phyloP scores from a whole-genome alignment of 2,797 vertebrate species.

The Lepilemur ruficaudatus region DNA sequence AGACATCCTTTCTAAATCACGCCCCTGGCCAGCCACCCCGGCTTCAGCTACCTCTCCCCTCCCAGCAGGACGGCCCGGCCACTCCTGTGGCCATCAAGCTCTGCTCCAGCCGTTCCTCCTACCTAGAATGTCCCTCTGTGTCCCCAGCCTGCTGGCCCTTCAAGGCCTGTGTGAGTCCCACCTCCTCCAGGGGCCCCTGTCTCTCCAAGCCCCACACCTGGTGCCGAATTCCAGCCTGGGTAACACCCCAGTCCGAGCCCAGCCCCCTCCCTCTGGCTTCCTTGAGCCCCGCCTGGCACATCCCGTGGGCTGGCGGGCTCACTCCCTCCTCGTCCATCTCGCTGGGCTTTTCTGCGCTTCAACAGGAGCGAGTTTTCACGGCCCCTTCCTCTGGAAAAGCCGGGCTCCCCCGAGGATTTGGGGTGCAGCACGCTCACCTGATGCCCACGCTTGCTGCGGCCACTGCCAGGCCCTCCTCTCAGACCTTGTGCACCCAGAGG shows the following conservation, averaged over 20 bases:
- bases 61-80: fast-evolving
- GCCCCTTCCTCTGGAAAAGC: not conserved
- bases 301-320: fast-evolving
- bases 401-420: fast-evolving
- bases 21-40: fast-evolving
- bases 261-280: not conserved
- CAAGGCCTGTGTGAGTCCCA: not conserved
- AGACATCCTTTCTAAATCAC: fast-evolving
- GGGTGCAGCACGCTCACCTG: slow-evolving; percentile 14
- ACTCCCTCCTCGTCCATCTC: no score
- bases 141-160: not conserved
- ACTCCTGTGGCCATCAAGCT: not conserved
- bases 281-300: fast-evolving
- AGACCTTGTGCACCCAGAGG: not conserved
- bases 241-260: not conserved
- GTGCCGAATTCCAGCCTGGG: not conserved
- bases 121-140: fast-evolving
- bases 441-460: fast-evolving
- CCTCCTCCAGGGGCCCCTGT: not conserved
- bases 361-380: fast-evolving
- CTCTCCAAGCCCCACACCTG: not conserved
- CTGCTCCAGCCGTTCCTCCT: not conserved
- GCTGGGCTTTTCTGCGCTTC: no score
- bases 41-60: not conserved
- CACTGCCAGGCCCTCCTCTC: not conserved